Conservation (phyloP, 2,797 vertebrate species). For the Diplodus puntazzo region DNA sequence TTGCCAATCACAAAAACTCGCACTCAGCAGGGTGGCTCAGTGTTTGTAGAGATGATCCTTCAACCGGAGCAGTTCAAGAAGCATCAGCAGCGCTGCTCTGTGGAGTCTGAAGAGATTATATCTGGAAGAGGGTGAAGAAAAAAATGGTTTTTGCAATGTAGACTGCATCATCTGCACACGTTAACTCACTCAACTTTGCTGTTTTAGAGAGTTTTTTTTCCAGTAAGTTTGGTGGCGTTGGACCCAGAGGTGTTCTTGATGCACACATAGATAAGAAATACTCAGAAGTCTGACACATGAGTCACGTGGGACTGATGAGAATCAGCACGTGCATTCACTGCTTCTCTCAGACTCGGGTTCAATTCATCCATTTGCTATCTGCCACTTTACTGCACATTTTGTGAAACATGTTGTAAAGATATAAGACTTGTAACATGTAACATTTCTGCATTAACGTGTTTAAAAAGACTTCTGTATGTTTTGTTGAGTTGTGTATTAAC, state of each 20-base stretch:
- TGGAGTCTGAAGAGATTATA: slow-evolving; percentile 26
- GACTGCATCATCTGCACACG: neutral
- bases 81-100: slow-evolving; percentile 25
- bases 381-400: neutral
- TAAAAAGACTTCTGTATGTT: too few relatives aligned
- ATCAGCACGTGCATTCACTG: slow-evolving; percentile 30
- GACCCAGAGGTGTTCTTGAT: neutral
- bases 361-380: too few relatives aligned
- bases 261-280: neutral
- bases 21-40: slow-evolving; percentile 61
- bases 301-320: slow-evolving; percentile 9
- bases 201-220: neutral
- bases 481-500: too few relatives aligned
- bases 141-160: neutral
- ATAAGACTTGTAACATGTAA: too few relatives aligned
- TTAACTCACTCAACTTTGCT: neutral
- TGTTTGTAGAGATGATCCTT: slow-evolving; percentile 58
- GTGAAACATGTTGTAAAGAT: neutral
- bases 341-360: slow-evolving; percentile 4
- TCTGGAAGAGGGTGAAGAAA: slow-evolving; percentile 14
- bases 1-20: slow-evolving; percentile 65
- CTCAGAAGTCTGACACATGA: slow-evolving; percentile 16
- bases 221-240: neutral
- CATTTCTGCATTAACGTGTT: too few relatives aligned
- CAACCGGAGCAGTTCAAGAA: slow-evolving; percentile 50